Conservation (phyloP, 2,797 vertebrate species). For the Bradypus variegatus region DNA sequence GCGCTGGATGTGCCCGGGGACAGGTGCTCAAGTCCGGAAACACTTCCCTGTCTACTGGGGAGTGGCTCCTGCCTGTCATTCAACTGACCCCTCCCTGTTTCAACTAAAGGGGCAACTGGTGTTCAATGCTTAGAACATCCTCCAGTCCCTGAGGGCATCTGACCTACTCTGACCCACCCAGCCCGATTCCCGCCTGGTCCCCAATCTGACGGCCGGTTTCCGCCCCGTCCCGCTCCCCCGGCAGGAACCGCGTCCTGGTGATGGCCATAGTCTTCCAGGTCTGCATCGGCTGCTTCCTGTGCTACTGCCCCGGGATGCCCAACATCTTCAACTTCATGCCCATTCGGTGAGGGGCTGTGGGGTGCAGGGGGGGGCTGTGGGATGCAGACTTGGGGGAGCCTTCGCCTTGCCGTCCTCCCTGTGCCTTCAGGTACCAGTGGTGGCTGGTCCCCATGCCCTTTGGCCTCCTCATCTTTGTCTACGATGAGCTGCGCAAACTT, state of each 20-base stretch:
- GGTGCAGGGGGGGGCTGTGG: neutral
- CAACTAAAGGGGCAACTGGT: neutral
- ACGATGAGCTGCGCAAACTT: slow-evolving; percentile 86
- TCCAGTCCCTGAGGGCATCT: neutral
- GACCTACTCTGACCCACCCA: neutral
- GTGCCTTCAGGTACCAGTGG: slow-evolving; percentile 81
- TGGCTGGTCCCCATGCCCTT: slow-evolving; percentile 86
- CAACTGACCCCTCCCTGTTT: neutral
- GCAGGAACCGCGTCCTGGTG: slow-evolving; percentile 83
- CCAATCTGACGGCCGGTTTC: neutral
- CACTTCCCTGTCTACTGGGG: neutral
- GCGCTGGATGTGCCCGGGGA: neutral
- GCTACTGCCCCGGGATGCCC: slow-evolving; percentile 89
- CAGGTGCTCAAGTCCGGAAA: neutral
- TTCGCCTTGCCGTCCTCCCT: neutral
- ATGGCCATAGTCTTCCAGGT: slow-evolving; percentile 86
- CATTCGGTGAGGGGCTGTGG: slow-evolving; percentile 77
- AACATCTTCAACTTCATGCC: slow-evolving; percentile 94
- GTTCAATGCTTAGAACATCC: neutral
- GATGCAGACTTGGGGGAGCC: neutral
- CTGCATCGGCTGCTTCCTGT: slow-evolving; percentile 85
- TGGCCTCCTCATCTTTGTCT: slow-evolving; percentile 85
- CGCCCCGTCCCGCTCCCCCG: neutral
- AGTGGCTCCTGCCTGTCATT: neutral
- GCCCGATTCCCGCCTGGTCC: neutral